Percentiles rank a stretch among this genome's conserved stretches.
Evolutionary conservation across 1,140 invertebrate genomes (phyloP).

Genomic region (Pteromalus puparum): DNA sequence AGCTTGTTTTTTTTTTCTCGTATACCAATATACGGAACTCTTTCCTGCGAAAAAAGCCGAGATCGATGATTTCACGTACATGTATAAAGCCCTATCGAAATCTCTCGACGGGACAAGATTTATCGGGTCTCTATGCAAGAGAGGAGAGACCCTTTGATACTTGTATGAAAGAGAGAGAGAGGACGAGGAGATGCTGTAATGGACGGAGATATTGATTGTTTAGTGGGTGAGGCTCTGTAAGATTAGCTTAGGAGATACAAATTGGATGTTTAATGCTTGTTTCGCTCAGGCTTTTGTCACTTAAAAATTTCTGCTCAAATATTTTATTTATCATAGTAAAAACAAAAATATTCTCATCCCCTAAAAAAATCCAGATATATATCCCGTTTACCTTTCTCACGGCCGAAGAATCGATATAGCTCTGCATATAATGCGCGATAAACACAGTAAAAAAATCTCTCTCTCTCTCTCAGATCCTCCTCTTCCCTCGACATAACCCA

Average conservation of each 20-base stretch:
- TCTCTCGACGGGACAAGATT: conserved; percentile 36
- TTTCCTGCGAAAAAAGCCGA: conserved; percentile 32
- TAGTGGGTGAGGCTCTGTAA: not conserved
- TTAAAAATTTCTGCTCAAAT: too few relatives aligned
- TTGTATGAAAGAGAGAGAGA: not conserved
- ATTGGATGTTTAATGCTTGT: not conserved
- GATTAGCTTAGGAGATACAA: not conserved
- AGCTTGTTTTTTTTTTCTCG: conserved; percentile 1
- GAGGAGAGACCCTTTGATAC: not conserved
- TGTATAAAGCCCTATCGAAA: conserved; percentile 35
- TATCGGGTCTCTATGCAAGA: conserved; percentile 9
- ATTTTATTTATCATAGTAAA: too few relatives aligned
- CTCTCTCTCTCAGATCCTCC: not conserved
- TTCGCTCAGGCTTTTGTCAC: too few relatives aligned
- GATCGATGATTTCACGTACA: conserved; percentile 47
- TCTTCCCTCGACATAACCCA: not conserved
- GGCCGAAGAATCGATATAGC: too few relatives aligned
- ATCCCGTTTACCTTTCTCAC: not conserved
- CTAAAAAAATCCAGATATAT: too few relatives aligned
- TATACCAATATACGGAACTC: not conserved
- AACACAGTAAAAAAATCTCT: not conserved
- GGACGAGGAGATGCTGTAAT: not conserved
- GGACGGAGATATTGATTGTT: not conserved
- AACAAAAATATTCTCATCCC: too few relatives aligned
- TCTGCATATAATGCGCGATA: conserved; percentile 25